phyloP scores from a whole-genome alignment of 2,113 vertebrate genomes.

The Gasterosteus nipponicus region DNA sequence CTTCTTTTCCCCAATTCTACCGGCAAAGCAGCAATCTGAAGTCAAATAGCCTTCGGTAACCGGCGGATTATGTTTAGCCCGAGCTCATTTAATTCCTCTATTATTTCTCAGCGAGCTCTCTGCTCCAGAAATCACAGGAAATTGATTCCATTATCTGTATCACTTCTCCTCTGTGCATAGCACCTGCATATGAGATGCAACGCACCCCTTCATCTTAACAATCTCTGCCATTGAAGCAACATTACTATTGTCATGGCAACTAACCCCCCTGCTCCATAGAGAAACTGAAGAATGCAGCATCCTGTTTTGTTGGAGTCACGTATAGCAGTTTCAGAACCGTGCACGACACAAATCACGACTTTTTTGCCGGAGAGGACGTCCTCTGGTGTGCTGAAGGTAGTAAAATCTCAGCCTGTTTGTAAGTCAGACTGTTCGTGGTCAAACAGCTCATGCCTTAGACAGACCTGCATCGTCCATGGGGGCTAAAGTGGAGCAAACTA shows the following conservation, averaged over 20 bases:
- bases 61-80: slow-evolving; percentile 66
- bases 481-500: background rate
- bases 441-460: background rate
- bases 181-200: slow-evolving; percentile 77
- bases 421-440: background rate
- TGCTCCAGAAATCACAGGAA: slow-evolving; percentile 78
- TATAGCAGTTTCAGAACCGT: slow-evolving; percentile 27
- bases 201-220: slow-evolving; percentile 71
- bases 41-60: slow-evolving; percentile 59
- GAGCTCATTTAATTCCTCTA: slow-evolving; percentile 75
- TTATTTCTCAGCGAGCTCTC: slow-evolving; percentile 65
- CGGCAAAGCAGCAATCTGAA: slow-evolving; percentile 56
- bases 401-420: background rate
- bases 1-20: slow-evolving; percentile 43
- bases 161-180: slow-evolving; percentile 61
- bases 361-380: background rate
- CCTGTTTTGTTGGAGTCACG: slow-evolving; percentile 48
- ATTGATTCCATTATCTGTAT: slow-evolving; percentile 81
- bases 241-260: slow-evolving; percentile 83
- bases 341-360: background rate
- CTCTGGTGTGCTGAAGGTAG: background rate
- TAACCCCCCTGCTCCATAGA: slow-evolving; percentile 59
- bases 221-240: slow-evolving; percentile 74
- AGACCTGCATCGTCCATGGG: background rate
- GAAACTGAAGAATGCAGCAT: slow-evolving; percentile 38